These are phyloP conservation scores for Entomyzon cyanotis DNA, from an alignment of 2,113 vertebrate genomes.

Conservation along the genomic window DNA sequence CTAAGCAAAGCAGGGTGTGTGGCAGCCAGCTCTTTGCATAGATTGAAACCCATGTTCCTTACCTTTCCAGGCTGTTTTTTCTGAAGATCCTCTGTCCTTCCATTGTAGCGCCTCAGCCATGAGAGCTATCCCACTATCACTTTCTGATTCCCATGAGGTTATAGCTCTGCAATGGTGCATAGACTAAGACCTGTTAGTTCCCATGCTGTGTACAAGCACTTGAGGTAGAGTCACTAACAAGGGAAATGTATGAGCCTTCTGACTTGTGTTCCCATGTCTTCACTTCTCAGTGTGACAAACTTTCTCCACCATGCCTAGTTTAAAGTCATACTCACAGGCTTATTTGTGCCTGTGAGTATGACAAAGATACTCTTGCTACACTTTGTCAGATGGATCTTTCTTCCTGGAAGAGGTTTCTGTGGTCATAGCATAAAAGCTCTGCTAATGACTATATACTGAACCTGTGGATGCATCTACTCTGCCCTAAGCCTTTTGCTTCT, in stretches of 20 bases:
- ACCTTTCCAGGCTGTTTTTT: neutral
- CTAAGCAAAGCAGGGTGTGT: neutral
- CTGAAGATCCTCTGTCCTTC: neutral
- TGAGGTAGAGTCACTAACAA: neutral
- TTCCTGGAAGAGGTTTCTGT: neutral
- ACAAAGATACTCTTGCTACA: neutral
- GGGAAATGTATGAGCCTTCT: neutral
- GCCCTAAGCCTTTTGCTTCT: neutral
- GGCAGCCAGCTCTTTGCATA: neutral
- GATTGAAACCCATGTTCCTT: neutral
- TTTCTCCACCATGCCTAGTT: neutral
- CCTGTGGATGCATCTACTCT: neutral
- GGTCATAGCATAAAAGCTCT: neutral
- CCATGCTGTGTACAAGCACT: neutral
- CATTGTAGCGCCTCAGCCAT: neutral
- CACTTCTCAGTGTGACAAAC: neutral
- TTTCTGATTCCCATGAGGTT: neutral
- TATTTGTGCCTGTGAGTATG: neutral
- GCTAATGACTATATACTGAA: neutral
- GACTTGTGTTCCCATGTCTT: neutral
- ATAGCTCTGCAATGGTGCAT: rapidly evolving
- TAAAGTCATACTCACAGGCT: neutral
- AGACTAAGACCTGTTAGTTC: neutral
- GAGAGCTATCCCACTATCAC: neutral
- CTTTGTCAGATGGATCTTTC: neutral